Evolutionary conservation across 2,797 vertebrate species (phyloP), one percentile per base, ranked within the genome.

Genomic region (Anas capensis): DNA sequence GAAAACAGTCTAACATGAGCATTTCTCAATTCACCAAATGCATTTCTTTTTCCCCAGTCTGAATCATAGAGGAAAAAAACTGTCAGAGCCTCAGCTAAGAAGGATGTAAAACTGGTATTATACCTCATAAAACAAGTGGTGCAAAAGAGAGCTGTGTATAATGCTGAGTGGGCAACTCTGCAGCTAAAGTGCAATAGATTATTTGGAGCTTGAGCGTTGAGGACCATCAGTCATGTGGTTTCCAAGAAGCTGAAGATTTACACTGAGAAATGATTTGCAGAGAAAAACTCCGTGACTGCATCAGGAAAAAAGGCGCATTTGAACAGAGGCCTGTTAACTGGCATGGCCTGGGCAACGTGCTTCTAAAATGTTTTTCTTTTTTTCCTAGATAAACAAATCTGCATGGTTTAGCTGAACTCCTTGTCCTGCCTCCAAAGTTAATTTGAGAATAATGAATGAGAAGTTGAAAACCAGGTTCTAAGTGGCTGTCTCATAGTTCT

Each of bases 171-270:
- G 86, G 84, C 92, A 97, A 65, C 79, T 92, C 81, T 82, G 79
- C 79, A 76, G 81, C 84, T 92, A 16, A 94, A 94, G 83, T 85
- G 90, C 78, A 70, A 95, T 92, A 87, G 90, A 94, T 95, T 87
- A 78, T 75, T 75, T 86, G 1, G 10, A 66, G 75, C 87, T 86
- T 1, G 1, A 79, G 69, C 3, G 4, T 23, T 79, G 92, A 83
- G 62, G 70, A 81, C 90, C 90, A 92, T 96, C 91, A 88, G 72
- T 95, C 93, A 95, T 93, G 73, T 92, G 82, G 80, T 90, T 96
- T 96, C 91, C 85, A 92, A 91, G 93, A 96, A 95, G 65, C 81
- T 83, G 78, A 96, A 92, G 86, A 70, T 85, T 92, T 85, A 88
- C 75, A 40, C 58, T 10, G 86, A 93, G 78, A 88, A 92, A 90